Percentiles rank a stretch among this genome's conserved stretches.
Evolutionary conservation across 2,888 invertebrate genomes (phyloP).

Genomic region (Harpalus rubripes): DNA sequence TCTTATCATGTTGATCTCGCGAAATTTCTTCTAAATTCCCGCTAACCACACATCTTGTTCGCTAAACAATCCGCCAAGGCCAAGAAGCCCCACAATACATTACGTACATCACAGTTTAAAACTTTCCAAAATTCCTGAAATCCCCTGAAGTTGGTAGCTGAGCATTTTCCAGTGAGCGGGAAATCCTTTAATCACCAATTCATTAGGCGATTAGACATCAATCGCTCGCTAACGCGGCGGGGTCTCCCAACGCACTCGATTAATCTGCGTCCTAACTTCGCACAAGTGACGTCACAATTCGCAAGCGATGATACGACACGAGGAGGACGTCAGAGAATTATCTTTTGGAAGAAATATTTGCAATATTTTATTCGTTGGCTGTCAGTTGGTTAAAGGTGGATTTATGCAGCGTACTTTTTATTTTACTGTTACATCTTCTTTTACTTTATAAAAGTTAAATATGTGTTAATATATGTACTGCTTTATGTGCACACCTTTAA

Average conservation of each 20-base stretch:
- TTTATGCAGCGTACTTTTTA: too few relatives aligned
- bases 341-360: too few relatives aligned
- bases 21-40: background rate
- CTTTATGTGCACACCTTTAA: too few relatives aligned
- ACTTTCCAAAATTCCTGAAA: background rate
- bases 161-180: background rate
- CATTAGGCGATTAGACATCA: slow-evolving; percentile 25
- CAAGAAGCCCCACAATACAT: background rate
- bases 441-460: too few relatives aligned
- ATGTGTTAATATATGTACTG: too few relatives aligned
- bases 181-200: slow-evolving; percentile 38
- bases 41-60: background rate
- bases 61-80: too few relatives aligned
- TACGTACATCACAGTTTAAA: background rate
- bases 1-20: background rate
- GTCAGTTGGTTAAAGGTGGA: too few relatives aligned
- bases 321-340: too few relatives aligned
- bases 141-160: background rate
- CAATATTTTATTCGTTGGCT: too few relatives aligned
- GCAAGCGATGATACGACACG: background rate
- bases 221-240: background rate
- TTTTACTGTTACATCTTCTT: too few relatives aligned
- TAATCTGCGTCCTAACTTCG: background rate
- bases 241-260: background rate
- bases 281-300: background rate